A percentile compares a stretch with the other conserved stretches of the same genome.
Conservation (phyloP, 2,888 invertebrate genomes). For the Marronus borbonicus region DNA sequence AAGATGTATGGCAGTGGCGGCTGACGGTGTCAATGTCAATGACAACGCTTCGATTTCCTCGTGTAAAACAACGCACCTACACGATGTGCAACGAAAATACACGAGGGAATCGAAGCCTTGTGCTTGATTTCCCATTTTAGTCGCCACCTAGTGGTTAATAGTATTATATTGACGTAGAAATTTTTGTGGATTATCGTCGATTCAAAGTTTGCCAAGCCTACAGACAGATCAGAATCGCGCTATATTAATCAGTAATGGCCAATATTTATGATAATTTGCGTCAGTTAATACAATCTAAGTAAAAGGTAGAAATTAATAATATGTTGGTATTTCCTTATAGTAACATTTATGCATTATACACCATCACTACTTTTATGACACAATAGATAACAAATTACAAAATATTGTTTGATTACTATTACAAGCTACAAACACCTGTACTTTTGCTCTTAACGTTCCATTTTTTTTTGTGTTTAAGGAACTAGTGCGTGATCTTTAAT, state of each 20-base stretch:
- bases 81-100: too few species aligned
- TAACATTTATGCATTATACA: neutral
- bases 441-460: conserved; percentile 33
- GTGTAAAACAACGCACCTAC: too few species aligned
- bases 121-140: too few species aligned
- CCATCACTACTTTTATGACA: conserved; percentile 5
- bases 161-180: too few species aligned
- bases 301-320: neutral
- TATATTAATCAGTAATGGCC: neutral
- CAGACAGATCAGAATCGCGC: neutral
- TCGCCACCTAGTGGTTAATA: too few species aligned
- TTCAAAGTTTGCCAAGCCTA: too few species aligned
- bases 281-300: conserved; percentile 22
- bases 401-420: conserved; percentile 31
- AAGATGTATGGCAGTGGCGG: too few species aligned
- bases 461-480: conserved; percentile 3
- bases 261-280: neutral
- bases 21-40: too few species aligned
- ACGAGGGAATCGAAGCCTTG: too few species aligned
- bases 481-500: conserved; percentile 30
- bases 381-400: conserved; percentile 38
- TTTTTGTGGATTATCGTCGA: too few species aligned
- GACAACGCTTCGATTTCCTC: too few species aligned
- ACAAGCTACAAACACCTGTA: conserved; percentile 40
- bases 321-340: neutral